phyloP scores from a whole-genome alignment of 2,113 vertebrate species.

The Addax nasomaculatus region DNA sequence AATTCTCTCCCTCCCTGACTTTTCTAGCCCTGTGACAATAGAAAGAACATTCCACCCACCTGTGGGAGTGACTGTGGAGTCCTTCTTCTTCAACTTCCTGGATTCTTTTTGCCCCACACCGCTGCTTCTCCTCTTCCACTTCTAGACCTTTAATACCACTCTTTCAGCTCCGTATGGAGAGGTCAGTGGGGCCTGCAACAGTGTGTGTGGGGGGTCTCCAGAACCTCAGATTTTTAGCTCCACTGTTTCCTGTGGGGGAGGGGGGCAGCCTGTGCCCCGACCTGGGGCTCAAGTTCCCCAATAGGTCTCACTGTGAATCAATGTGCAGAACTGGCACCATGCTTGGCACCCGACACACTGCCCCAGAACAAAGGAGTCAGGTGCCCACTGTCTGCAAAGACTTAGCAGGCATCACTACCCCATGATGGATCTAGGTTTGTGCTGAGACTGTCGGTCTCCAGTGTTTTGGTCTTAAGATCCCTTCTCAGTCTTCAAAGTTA shows the following conservation, averaged over 20 bases:
- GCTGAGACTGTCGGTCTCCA: background rate
- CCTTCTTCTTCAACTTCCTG: background rate
- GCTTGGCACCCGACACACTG: background rate
- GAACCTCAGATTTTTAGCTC: background rate
- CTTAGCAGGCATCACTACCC: rapidly evolving
- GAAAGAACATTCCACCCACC: background rate
- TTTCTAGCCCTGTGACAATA: background rate
- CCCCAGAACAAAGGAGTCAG: too few relatives aligned
- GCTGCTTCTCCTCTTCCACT: background rate
- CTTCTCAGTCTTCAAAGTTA: background rate
- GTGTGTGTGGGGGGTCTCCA: too few relatives aligned
- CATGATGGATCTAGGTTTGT: background rate
- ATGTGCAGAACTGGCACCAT: too few relatives aligned
- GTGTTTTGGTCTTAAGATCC: background rate
- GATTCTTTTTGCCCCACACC: background rate
- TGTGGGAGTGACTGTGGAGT: background rate
- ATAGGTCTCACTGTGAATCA: background rate
- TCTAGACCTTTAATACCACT: background rate
- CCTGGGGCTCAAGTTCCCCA: background rate
- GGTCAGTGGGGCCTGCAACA: background rate
- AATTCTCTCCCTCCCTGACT: background rate
- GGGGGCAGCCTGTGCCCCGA: rapidly evolving
- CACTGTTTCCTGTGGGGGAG: background rate
- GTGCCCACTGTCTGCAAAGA: rapidly evolving
- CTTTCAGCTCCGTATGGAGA: rapidly evolving